phyloP scores from a whole-genome alignment of 2,888 invertebrate genomes.

The Steinernema scapterisci region DNA sequence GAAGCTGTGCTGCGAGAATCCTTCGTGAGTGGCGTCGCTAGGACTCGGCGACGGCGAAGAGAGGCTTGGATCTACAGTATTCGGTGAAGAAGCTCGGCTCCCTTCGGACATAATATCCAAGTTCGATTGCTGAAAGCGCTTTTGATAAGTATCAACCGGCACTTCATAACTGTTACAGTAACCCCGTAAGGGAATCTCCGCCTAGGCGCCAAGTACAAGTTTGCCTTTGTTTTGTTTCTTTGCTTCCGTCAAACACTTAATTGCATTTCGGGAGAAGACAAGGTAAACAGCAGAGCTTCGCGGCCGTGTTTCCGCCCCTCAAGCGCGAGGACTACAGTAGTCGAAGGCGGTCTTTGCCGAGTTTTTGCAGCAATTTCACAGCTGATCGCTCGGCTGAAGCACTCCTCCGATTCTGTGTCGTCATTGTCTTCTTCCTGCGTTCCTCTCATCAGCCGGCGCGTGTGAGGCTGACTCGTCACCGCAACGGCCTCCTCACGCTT shows the following conservation, averaged over 20 bases:
- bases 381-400: not conserved
- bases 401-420: not conserved
- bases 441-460: conserved; percentile 20
- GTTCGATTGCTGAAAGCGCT: conserved; percentile 17
- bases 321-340: too few species aligned
- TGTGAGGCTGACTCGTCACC: conserved; percentile 4
- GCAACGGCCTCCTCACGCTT: conserved; percentile 1
- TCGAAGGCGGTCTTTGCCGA: too few species aligned
- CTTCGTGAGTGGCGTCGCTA: conserved; percentile 24
- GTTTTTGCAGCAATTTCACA: not conserved
- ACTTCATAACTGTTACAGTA: too few species aligned
- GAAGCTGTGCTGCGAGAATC: conserved; percentile 27
- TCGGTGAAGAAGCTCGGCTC: conserved; percentile 13
- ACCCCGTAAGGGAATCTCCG: too few species aligned
- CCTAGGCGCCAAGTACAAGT: too few species aligned
- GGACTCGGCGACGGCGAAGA: conserved; percentile 23
- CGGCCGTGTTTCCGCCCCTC: too few species aligned
- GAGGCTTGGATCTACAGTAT: conserved; percentile 3
- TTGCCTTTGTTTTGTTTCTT: too few species aligned
- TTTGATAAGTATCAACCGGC: too few species aligned
- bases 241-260: too few species aligned
- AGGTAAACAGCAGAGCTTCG: too few species aligned
- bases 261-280: too few species aligned
- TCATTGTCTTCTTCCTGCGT: not conserved
- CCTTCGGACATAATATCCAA: conserved; percentile 24